Percentiles rank a stretch among this genome's conserved stretches.
phyloP scores from a whole-genome alignment of 1,140 invertebrate genomes.

The Orius insidiosus region DNA sequence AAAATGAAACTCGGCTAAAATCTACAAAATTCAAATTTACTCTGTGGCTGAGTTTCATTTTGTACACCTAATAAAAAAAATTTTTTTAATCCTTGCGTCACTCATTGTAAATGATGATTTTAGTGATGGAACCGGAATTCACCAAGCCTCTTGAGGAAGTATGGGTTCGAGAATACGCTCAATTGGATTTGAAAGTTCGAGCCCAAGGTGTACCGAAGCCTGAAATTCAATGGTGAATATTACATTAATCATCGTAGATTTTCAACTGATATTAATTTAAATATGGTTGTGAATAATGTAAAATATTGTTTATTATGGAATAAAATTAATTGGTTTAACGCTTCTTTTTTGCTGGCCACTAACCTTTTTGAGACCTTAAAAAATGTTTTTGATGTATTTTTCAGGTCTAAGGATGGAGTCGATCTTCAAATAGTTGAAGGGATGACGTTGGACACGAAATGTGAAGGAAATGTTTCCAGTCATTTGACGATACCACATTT shows the following conservation, averaged over 20 bases:
- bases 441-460: slow-evolving; percentile 32
- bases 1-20: no score
- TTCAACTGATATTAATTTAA: no score
- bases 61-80: no score
- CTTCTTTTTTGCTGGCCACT: not conserved
- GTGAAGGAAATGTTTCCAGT: slow-evolving; percentile 53
- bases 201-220: slow-evolving; percentile 62
- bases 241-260: no score
- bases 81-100: no score
- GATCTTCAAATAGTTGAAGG: slow-evolving; percentile 41
- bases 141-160: slow-evolving; percentile 46
- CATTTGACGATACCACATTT: slow-evolving; percentile 49
- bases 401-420: slow-evolving; percentile 44
- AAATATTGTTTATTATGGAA: not conserved
- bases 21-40: no score
- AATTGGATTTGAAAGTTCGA: slow-evolving; percentile 42
- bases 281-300: not conserved
- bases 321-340: not conserved
- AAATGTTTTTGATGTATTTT: slow-evolving; percentile 8
- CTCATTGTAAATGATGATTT: no score
- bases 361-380: not conserved
- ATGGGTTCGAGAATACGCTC: slow-evolving; percentile 49
- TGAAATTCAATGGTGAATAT: slow-evolving; percentile 44
- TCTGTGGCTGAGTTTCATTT: no score
- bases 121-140: slow-evolving; percentile 59